Evolutionary conservation across 2,113 vertebrate species (phyloP).

Genomic region (zebrafish (Danio rerio)): DNA sequence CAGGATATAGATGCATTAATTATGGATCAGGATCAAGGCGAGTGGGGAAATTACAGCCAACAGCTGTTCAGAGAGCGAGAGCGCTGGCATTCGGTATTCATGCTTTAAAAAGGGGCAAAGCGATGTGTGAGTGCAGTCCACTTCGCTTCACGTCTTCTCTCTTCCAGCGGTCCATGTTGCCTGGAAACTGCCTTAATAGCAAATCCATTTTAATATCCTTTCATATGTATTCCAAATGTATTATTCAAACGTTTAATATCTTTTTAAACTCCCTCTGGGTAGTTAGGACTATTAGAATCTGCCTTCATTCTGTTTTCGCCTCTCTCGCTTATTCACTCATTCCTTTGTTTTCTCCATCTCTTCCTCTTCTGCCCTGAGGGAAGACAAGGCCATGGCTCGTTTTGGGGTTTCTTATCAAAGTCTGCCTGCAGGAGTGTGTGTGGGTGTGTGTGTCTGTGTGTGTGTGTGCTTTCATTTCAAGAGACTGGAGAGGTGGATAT

Average conservation of each 20-base stretch:
- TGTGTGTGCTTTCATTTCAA: neutral
- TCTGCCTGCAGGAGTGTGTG: conserved; percentile 30
- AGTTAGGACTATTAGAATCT: conserved; percentile 60
- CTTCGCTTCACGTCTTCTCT: conserved; percentile 42
- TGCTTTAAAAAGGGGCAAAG: conserved; percentile 39
- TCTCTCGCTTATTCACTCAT: conserved; percentile 55
- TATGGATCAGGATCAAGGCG: conserved; percentile 43
- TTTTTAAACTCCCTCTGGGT: conserved; percentile 59
- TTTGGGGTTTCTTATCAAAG: conserved; percentile 53
- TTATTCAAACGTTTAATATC: conserved; percentile 68
- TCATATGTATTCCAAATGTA: conserved; percentile 65
- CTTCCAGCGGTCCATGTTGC: conserved; percentile 60
- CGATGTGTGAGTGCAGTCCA: conserved; percentile 39
- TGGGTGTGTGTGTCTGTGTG: neutral
- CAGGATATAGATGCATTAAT: conserved; percentile 56
- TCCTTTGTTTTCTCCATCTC: conserved; percentile 50
- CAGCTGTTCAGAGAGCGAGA: conserved; percentile 26
- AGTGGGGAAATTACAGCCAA: conserved; percentile 35
- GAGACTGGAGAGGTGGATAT: conserved; percentile 38
- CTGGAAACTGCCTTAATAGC: conserved; percentile 65
- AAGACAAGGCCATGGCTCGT: conserved; percentile 45
- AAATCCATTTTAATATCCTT: conserved; percentile 68
- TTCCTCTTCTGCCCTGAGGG: conserved; percentile 47
- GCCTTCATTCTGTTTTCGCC: conserved; percentile 67
- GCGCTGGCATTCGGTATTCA: conserved; percentile 41